Base-by-base conservation (phyloP, 2,113 vertebrate genomes). In the Ammospiza nelsoni region DNA sequence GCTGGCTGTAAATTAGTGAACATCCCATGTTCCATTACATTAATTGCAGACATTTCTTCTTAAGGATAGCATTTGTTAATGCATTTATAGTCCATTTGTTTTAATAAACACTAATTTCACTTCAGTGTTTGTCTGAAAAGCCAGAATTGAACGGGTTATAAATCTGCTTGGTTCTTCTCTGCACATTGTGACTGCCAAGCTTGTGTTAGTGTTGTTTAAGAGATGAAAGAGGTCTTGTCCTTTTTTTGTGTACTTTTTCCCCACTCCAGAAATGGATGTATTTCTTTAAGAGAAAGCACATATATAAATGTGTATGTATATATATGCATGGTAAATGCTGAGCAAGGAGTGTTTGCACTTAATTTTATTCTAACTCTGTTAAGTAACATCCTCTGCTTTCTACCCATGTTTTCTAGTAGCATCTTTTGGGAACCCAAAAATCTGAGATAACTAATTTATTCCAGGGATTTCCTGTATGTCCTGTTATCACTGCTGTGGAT, bases 41-140 rank as follows among this genome's bases (percentile, higher is more conserved):
- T 76, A 79, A 79, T 72, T 90, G 77, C 66, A 76, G 55, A 68
- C 92, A 79, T 74, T 95, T 95, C 66, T 89, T 84, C 51, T 75
- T 67, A 69, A 87, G 58, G 41, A 25, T 20, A 73, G 18, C 29
- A 62, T 84, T 96, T 90, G n/a, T 76, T 87, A 75, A 69, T 82
- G 17, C 39, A 72, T 84, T 89, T 89, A 52, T 90, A 44, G 59
- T 77, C 33, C 43, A 63, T 92, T 94, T 87, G 57, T 89, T 95
- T 74, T 43, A 75, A 89, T 79, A 90, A 91, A 48, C 33, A 55
- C 19, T 28, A 57, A 9, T 87, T 74, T 87, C 67, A 31, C 52
- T 81, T 63, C 13, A 43, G 35, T 48, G 44, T 94, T 96, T 89
- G 22, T 68, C 78, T 94, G 80, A 84, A 55, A 37, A 93, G 29